A percentile compares a stretch with the other conserved stretches of the same genome.
Evolutionary conservation across 2,113 vertebrate species (phyloP).

Genomic region (Sturnus vulgaris): DNA sequence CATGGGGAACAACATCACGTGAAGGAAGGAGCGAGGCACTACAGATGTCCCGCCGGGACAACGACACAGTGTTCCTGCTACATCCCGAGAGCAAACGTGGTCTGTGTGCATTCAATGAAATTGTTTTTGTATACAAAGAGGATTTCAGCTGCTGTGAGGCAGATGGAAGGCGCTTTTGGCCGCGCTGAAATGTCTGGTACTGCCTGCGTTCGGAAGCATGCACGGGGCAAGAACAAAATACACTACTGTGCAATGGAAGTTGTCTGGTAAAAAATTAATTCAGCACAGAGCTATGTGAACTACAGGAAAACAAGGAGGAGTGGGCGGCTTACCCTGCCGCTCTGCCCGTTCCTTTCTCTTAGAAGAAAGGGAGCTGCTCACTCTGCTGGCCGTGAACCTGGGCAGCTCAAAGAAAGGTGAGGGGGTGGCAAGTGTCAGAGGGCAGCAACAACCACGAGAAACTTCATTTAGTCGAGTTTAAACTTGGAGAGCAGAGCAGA

Average conservation of each 20-base stretch:
- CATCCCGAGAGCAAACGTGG: background rate
- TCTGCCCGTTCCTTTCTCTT: background rate
- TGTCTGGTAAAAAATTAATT: conserved; percentile 9
- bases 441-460: background rate
- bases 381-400: rapidly evolving
- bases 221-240: conserved; percentile 16
- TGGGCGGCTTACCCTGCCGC: background rate
- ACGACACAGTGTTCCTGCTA: background rate
- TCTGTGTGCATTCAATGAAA: background rate
- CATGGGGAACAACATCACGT: background rate
- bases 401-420: background rate
- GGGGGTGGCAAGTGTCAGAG: background rate
- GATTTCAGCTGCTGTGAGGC: conserved; percentile 5
- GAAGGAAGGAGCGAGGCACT: background rate
- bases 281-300: background rate
- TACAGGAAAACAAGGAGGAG: background rate
- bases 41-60: background rate
- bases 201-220: background rate
- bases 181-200: conserved; percentile 7
- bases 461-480: background rate
- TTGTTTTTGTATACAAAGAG: conserved; percentile 39
- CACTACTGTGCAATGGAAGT: background rate
- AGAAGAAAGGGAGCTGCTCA: background rate
- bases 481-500: background rate
- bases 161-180: conserved; percentile 27